A percentile compares a stretch with the other conserved stretches of the same genome.
phyloP scores from a whole-genome alignment of 2,888 invertebrate genomes.

The Drosophila recens region DNA sequence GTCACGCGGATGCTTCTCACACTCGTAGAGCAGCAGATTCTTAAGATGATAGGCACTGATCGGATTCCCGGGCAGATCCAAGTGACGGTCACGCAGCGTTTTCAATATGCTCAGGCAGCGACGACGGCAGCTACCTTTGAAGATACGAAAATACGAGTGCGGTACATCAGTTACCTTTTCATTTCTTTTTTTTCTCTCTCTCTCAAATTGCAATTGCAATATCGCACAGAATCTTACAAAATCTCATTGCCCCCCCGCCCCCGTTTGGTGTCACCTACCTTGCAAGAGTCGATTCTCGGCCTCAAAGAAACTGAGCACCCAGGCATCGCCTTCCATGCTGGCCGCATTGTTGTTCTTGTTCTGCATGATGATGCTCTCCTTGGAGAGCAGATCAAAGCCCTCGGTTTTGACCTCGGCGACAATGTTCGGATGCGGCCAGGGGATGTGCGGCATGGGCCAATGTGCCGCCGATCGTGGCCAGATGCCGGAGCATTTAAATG shows the following conservation, averaged over 20 bases:
- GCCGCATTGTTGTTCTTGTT: conserved; percentile 88
- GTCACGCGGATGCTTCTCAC: conserved; percentile 97
- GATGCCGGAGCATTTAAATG: conserved; percentile 96
- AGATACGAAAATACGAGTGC: conserved; percentile 36
- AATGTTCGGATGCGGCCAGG: conserved; percentile 96
- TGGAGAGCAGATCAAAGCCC: conserved; percentile 96
- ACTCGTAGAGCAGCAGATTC: conserved; percentile 96
- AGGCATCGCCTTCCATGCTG: conserved; percentile 97
- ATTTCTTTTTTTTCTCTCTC: background rate
- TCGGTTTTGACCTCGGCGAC: conserved; percentile 97
- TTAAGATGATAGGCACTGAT: conserved; percentile 96
- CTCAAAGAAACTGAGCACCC: conserved; percentile 95
- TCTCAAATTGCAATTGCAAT: background rate
- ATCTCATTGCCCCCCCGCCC: background rate
- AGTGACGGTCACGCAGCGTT: conserved; percentile 94
- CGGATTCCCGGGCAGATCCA: conserved; percentile 94
- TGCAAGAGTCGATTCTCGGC: conserved; percentile 95
- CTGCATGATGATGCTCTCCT: conserved; percentile 92
- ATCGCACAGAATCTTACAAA: background rate
- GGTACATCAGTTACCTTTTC: background rate
- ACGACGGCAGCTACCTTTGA: conserved; percentile 90
- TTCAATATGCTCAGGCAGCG: conserved; percentile 95
- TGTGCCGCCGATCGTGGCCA: conserved; percentile 98
- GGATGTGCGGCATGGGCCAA: conserved; percentile 95
- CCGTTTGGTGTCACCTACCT: conserved; percentile 75